Base-by-base conservation (phyloP, 2,797 vertebrate genomes). In the Xyrichtys novacula region DNA sequence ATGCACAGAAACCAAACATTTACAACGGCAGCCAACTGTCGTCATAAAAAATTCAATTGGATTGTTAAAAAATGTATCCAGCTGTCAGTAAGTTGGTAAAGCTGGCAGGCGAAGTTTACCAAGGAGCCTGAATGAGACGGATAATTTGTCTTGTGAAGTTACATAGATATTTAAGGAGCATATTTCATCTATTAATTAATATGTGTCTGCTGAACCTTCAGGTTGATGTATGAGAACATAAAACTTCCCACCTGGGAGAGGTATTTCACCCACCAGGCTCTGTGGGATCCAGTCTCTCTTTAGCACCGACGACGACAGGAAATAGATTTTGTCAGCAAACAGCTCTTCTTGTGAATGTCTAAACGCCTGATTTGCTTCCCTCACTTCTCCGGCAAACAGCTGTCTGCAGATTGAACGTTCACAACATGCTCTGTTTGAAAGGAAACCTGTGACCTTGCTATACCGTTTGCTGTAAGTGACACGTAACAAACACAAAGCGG, bases 181-280 rank as follows among this genome's bases (percentile, higher is more conserved):
- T 59, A 50, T 79, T 62, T 83, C 49, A 78, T 42, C 56, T 54
- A 52, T 81, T 65, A 78, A 85, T 84, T 76, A 74, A 60, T 69
- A 56, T 55, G 65, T 38, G 52, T 48, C 60, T n/a, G 31, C 47
- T 49, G 60, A 65, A 73, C 31, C 68, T 57, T 68, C 40, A 60
- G 40, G 50, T 25, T 66, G 68, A 87, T 82, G 40, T 71, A 75
- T 62, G 8, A 5, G 23, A 40, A 28, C 25, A 78, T 64, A 46
- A 83, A 74, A 71, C 34, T 12, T 17, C 26, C 57, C 12, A 44
- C 31, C 40, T 22, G 2, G 4, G 31, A 49, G 52, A 25, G 16
- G 60, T 49, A 54, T 69, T 78, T 65, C 48, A 57, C 53, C 34
- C 8, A 34, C 22, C 54, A 3, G 53, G 49, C 54, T 49, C 52